These are phyloP conservation scores for Gulo gulo DNA, from an alignment of 2,113 vertebrate genomes.

Conservation along the genomic window DNA sequence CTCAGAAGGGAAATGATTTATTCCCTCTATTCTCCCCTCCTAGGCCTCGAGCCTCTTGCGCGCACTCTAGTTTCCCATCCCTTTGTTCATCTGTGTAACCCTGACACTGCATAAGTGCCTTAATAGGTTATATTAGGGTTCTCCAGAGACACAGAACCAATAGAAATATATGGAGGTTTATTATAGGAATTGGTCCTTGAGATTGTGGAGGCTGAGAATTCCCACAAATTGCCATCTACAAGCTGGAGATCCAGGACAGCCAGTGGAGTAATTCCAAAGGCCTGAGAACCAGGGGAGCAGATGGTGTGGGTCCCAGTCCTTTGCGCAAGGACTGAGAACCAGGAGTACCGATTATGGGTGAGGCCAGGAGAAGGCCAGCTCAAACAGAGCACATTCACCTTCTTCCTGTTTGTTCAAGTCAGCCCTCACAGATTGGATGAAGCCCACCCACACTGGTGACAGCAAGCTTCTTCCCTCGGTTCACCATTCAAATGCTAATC, in stretches of 20 bases:
- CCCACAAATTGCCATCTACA: not conserved
- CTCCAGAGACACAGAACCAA: not conserved
- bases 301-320: not conserved
- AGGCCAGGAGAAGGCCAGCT: not conserved
- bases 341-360: not conserved
- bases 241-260: not conserved
- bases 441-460: not conserved
- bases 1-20: too few relatives aligned
- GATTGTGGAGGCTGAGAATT: not conserved
- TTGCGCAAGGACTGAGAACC: not conserved
- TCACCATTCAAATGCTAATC: not conserved
- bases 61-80: not conserved
- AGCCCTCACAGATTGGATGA: not conserved
- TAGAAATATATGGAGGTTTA: not conserved
- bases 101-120: not conserved
- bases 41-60: fast-evolving
- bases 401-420: not conserved
- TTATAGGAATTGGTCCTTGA: not conserved
- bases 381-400: not conserved
- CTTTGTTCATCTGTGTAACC: not conserved
- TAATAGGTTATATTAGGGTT: not conserved
- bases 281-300: not conserved
- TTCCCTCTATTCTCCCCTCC: not conserved
- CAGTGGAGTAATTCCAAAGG: not conserved
- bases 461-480: not conserved